Percentiles rank a stretch among this genome's conserved stretches.
Evolutionary conservation across 2,888 invertebrate species (phyloP).

Genomic region (Drosophila anceps): DNA sequence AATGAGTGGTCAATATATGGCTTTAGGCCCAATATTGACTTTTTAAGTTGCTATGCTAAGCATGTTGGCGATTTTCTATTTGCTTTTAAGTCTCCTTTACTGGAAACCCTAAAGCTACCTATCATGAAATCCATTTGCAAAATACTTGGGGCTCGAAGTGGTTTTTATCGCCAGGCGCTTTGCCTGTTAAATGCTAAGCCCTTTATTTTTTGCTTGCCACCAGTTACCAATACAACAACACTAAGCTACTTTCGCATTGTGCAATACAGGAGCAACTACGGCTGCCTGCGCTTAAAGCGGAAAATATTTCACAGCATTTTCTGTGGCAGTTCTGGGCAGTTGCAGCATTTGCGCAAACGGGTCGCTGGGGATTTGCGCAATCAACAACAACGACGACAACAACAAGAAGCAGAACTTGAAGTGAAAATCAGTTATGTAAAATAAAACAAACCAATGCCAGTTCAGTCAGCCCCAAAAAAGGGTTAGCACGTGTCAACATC

Average conservation of each 20-base stretch:
- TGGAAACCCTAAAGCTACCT: slow-evolving; percentile 16
- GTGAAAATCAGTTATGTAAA: slow-evolving; percentile 11
- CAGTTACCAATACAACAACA: slow-evolving; percentile 7
- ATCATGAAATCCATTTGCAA: slow-evolving; percentile 47
- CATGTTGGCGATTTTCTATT: slow-evolving; percentile 29
- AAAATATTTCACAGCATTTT: slow-evolving; percentile 29
- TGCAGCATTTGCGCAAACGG: slow-evolving; percentile 54
- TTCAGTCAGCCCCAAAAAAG: slow-evolving; percentile 6
- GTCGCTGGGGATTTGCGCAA: slow-evolving; percentile 55
- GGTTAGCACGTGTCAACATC: slow-evolving; percentile 8
- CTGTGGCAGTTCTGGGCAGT: slow-evolving; percentile 7
- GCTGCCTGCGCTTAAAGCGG: slow-evolving; percentile 6
- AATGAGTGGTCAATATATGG: slow-evolving; percentile 50
- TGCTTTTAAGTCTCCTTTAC: slow-evolving; percentile 19
- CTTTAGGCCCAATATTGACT: slow-evolving; percentile 12
- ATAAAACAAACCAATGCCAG: slow-evolving; percentile 15
- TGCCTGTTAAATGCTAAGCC: slow-evolving; percentile 44
- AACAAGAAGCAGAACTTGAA: slow-evolving; percentile 7
- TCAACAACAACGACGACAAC: slow-evolving; percentile 44
- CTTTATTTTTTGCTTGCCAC: slow-evolving; percentile 10
- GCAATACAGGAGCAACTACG: slow-evolving; percentile 13
- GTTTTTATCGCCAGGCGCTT: slow-evolving; percentile 25
- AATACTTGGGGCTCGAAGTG: slow-evolving; percentile 31
- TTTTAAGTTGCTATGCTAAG: slow-evolving; percentile 20
- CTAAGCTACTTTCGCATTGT: slow-evolving; percentile 42